Percentiles rank a stretch among this genome's conserved stretches.
These are phyloP conservation scores for Argyresthia goedartella DNA, from an alignment of 2,888 invertebrate species.

Conservation along the genomic window DNA sequence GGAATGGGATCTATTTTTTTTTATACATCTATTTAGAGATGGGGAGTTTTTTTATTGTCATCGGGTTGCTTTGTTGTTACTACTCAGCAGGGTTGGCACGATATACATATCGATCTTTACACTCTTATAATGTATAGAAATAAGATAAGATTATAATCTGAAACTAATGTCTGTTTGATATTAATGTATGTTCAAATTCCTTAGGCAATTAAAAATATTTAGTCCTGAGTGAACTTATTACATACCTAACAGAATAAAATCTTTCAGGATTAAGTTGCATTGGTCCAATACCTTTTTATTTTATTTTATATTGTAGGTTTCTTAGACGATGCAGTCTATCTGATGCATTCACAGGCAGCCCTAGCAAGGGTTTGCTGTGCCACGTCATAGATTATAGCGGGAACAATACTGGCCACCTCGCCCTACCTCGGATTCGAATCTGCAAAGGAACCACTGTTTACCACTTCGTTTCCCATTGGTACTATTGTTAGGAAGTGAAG, in stretches of 20 bases:
- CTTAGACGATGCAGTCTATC: too few species aligned
- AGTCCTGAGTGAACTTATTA: too few species aligned
- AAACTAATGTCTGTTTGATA: too few species aligned
- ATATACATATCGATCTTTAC: neutral
- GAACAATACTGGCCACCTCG: constrained; percentile 22
- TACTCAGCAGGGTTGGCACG: constrained; percentile 8
- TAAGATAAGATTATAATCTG: too few species aligned
- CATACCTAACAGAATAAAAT: too few species aligned
- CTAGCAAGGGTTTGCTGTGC: neutral
- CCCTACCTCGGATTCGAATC: constrained; percentile 23
- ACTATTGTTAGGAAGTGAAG: constrained; percentile 67
- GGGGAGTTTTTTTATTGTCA: constrained; percentile 12
- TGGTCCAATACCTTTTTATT: too few species aligned
- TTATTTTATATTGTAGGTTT: too few species aligned
- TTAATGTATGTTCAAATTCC: too few species aligned
- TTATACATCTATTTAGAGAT: constrained; percentile 12
- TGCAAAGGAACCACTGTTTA: constrained; percentile 55
- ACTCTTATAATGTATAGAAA: too few species aligned
- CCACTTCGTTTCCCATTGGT: constrained; percentile 65
- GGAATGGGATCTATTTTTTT: constrained; percentile 15
- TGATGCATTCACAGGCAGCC: neutral
- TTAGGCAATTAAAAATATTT: too few species aligned
- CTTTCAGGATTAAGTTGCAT: too few species aligned
- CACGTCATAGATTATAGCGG: constrained; percentile 1
- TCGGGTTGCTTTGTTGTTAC: constrained; percentile 11